Evolutionary conservation across 2,113 vertebrate species (phyloP).

Genomic region (Tichodroma muraria): DNA sequence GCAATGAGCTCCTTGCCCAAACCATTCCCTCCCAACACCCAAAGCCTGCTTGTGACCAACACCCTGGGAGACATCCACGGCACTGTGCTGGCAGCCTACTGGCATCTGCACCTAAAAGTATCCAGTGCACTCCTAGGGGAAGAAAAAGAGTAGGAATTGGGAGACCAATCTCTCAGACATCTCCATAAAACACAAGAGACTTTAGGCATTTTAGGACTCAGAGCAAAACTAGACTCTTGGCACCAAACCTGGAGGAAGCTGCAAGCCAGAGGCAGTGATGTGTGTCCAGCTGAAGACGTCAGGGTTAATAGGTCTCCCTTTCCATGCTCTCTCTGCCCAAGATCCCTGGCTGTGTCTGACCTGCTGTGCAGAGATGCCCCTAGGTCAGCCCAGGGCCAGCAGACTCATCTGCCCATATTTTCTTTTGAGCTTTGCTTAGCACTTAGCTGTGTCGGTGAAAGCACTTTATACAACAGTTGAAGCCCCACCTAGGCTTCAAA

Average conservation of each 20-base stretch:
- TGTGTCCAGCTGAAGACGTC: too few species aligned
- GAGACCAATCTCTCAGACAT: not conserved
- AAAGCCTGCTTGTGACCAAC: not conserved
- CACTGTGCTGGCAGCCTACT: too few species aligned
- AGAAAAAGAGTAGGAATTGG: not conserved
- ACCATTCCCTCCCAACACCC: not conserved
- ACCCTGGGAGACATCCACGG: too few species aligned
- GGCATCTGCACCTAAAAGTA: not conserved
- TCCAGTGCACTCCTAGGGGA: not conserved
- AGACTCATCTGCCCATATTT: not conserved
- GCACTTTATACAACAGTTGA: not conserved
- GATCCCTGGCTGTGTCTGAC: not conserved
- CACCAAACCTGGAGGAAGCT: not conserved
- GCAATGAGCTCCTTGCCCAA: not conserved
- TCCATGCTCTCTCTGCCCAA: not conserved
- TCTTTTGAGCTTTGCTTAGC: not conserved
- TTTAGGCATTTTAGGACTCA: not conserved
- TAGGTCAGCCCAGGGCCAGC: not conserved
- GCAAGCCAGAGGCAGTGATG: not conserved
- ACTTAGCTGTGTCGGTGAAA: not conserved
- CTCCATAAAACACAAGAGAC: not conserved
- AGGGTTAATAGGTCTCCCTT: not conserved
- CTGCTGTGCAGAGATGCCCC: not conserved
- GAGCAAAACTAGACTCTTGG: not conserved
- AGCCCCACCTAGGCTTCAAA: not conserved